Evolutionary conservation across 2,888 invertebrate species (phyloP).

Genomic region (Argyra leucocephala): DNA sequence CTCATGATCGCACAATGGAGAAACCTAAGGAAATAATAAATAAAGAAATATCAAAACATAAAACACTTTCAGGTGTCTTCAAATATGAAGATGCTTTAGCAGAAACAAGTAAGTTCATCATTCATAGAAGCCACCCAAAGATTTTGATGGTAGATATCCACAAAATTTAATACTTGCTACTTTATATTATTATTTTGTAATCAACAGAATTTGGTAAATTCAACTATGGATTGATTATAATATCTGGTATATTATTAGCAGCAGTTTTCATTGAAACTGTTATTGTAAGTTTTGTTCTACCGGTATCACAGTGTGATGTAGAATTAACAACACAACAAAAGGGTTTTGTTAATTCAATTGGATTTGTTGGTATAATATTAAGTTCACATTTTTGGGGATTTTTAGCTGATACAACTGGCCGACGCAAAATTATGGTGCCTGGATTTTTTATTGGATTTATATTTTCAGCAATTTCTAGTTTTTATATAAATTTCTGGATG

Average conservation of each 20-base stretch:
- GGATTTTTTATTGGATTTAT: slow-evolving; percentile 44
- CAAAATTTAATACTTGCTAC: background rate
- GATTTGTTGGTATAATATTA: slow-evolving; percentile 45
- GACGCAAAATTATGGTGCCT: slow-evolving; percentile 44
- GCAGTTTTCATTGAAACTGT: slow-evolving; percentile 45
- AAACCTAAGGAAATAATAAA: too few species aligned
- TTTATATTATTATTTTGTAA: background rate
- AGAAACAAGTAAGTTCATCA: slow-evolving; percentile 2
- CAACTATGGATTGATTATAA: slow-evolving; percentile 43
- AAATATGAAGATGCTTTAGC: background rate
- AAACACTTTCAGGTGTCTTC: too few species aligned
- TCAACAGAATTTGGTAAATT: slow-evolving; percentile 46
- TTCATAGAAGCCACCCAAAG: background rate
- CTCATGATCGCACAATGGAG: too few species aligned
- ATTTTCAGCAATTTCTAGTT: slow-evolving; percentile 45
- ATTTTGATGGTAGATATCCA: background rate
- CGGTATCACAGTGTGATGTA: slow-evolving; percentile 45
- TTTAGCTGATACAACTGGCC: slow-evolving; percentile 47
- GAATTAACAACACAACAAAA: slow-evolving; percentile 37
- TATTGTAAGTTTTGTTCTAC: slow-evolving; percentile 46
- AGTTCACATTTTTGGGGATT: slow-evolving; percentile 51
- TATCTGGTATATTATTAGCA: slow-evolving; percentile 47
- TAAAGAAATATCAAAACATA: too few species aligned
- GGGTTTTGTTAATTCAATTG: slow-evolving; percentile 40
- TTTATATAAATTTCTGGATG: slow-evolving; percentile 44